Base-by-base conservation (phyloP, 2,888 invertebrate genomes). In the Allacma fusca region DNA sequence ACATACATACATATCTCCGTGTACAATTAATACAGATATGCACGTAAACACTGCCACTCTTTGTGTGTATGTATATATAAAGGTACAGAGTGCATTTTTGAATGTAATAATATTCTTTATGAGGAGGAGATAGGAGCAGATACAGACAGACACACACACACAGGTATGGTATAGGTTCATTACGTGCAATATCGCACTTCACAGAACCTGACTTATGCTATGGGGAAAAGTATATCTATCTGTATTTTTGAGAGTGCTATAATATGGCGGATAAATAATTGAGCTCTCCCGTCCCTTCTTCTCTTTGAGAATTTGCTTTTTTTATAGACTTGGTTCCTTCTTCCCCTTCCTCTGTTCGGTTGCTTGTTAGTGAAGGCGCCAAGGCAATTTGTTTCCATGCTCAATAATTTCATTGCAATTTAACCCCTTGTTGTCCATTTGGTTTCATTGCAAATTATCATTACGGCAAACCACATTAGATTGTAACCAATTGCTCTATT, bases 401-500 rank as follows among this genome's bases (percentile, higher is more conserved):
- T 75, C 68, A 68, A 67, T 68, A 67, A 75, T 75, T 75, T 75
- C 76, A 68, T 69, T 76, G 69, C 76, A 76, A 76, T 76, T 76
- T 76, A 76, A 68, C 76, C 76, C 68, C 69, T 76, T 69, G 40
- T 69, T 69, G 57, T 68, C 69, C 44, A 64, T 74, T 62, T 62
- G 57, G 57, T 24, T 40, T 76, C 62, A 76, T 76, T 69, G 76
- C 76, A 77, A 78, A 78, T 78, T 78, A 78, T 68, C 74, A 71
- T 78, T 73, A 69, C 40, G 65, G 59, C 59, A 78, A 69, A 78
- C 78, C 78, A 73, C 74, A 78, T 74, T 74, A 74, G 69, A 62
- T 28, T 73, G 44, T 77, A 43, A 65, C 24, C 50, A 72, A 74
- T 78, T 78, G 78, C 78, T 78, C 78, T 78, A 78, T 78, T 78